phyloP scores from a whole-genome alignment of 2,113 vertebrate species.

The Euleptes europaea region DNA sequence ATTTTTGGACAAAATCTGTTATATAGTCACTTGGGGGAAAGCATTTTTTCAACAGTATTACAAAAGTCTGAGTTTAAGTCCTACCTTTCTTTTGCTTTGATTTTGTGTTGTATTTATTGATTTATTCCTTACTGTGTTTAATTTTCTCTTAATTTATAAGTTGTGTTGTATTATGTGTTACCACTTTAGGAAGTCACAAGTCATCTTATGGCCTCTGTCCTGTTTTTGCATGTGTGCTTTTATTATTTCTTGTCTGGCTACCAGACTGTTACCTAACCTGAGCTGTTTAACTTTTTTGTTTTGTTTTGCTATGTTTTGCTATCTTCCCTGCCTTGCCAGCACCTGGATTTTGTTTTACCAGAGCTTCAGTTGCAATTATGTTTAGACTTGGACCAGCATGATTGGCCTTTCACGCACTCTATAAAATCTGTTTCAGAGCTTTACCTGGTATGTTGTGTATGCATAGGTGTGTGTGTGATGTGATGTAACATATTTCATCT shows the following conservation, averaged over 20 bases:
- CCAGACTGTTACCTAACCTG: conserved; percentile 50
- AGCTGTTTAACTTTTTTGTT: conserved; percentile 55
- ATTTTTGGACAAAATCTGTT: not conserved
- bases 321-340: conserved; percentile 71
- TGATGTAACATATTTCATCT: not conserved
- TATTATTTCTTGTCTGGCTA: conserved; percentile 43
- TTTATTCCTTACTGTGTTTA: conserved; percentile 43
- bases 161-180: conserved; percentile 34
- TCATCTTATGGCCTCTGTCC: conserved; percentile 44
- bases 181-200: conserved; percentile 19
- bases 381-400: conserved; percentile 90
- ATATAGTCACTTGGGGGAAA: not conserved
- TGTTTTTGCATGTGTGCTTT: conserved; percentile 61
- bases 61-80: conserved; percentile 3
- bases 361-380: conserved; percentile 86
- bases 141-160: conserved; percentile 23
- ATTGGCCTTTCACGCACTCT: conserved; percentile 85
- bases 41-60: not conserved
- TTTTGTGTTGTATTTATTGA: not conserved
- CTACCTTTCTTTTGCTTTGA: not conserved
- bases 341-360: conserved; percentile 83
- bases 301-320: conserved; percentile 45
- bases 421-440: conserved; percentile 85
- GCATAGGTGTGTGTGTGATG: not conserved
- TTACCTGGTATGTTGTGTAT: conserved; percentile 85